Conservation (phyloP, 2,888 invertebrate genomes). For the Cylloceria caligata region DNA sequence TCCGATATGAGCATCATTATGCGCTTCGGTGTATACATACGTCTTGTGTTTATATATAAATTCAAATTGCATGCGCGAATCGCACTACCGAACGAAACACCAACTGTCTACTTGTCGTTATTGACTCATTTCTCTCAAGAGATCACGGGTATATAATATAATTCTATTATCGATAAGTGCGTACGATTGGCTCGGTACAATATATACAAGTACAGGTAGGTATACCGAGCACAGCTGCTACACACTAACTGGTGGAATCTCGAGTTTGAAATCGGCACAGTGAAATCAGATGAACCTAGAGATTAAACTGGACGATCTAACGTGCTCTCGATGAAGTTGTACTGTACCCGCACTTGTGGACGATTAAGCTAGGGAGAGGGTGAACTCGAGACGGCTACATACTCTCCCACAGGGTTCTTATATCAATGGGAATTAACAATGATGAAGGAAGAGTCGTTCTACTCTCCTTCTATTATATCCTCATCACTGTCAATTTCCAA, state of each 20-base stretch:
- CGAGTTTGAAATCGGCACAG: constrained; percentile 35
- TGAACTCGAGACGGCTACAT: constrained; percentile 1
- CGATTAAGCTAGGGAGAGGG: constrained; percentile 24
- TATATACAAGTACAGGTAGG: constrained; percentile 17
- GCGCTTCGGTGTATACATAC: constrained; percentile 20
- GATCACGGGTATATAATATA: constrained; percentile 52
- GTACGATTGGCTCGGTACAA: constrained; percentile 45
- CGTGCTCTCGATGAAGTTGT: constrained; percentile 33
- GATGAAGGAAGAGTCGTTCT: not conserved
- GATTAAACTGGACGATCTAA: constrained; percentile 29
- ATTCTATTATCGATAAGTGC: constrained; percentile 62
- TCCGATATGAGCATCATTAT: constrained; percentile 63
- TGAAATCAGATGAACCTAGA: constrained; percentile 26
- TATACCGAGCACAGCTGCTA: constrained; percentile 26
- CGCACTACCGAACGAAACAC: constrained; percentile 32
- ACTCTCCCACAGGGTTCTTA: not conserved
- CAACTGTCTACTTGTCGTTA: constrained; percentile 34
- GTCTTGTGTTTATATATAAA: constrained; percentile 22
- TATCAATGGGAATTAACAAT: not conserved
- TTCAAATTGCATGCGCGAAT: constrained; percentile 54
- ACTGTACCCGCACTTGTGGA: constrained; percentile 7
- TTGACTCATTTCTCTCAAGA: constrained; percentile 14
- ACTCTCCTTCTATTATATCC: not conserved
- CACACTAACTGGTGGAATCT: not conserved
- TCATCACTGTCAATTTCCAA: not conserved